These are phyloP conservation scores for Dysmachus trigonus DNA, from an alignment of 2,888 invertebrate species.

Conservation along the genomic window DNA sequence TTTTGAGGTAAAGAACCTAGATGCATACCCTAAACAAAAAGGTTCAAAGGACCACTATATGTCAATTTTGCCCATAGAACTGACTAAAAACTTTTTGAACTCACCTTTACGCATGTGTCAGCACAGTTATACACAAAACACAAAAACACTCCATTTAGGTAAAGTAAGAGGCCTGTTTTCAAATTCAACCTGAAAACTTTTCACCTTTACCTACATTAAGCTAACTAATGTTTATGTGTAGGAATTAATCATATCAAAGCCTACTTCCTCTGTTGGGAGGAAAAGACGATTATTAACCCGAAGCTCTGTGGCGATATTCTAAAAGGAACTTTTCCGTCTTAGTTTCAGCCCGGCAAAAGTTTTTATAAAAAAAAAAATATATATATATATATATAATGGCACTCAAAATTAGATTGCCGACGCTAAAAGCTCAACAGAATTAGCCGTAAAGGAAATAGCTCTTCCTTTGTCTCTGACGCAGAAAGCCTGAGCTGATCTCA, in stretches of 20 bases:
- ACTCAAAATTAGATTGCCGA: background rate
- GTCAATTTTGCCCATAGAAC: background rate
- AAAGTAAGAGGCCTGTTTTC: background rate
- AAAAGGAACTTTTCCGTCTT: background rate
- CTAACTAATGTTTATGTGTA: background rate
- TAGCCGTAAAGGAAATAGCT: background rate
- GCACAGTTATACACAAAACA: background rate
- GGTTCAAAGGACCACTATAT: background rate
- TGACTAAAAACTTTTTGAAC: background rate
- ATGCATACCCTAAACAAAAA: background rate
- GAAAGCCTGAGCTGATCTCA: constrained; percentile 4
- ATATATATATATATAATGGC: background rate
- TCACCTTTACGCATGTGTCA: background rate
- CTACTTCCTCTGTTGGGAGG: background rate
- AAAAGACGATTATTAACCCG: background rate
- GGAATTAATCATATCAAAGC: background rate
- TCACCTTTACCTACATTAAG: background rate
- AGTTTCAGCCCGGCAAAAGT: background rate
- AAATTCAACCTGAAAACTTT: background rate
- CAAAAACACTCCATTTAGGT: background rate
- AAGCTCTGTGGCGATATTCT: background rate
- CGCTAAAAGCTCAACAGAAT: background rate
- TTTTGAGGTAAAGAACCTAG: background rate
- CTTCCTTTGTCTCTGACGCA: background rate
- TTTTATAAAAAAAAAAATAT: background rate